These are phyloP conservation scores for Etheostoma cragini DNA, from an alignment of 2,113 vertebrate species.

Conservation along the genomic window DNA sequence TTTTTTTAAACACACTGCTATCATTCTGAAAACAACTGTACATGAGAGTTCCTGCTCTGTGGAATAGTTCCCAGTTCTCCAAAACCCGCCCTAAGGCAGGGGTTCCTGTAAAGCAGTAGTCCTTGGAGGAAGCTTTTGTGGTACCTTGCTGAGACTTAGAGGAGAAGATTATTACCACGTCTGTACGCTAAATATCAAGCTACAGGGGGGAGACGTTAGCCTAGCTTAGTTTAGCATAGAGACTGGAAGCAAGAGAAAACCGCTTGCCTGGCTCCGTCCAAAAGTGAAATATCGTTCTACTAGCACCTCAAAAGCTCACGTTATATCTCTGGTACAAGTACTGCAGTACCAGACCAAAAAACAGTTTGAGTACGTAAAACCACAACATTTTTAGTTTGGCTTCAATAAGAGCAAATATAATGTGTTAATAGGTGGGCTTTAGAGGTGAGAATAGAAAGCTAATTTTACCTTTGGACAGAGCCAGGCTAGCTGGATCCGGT, in stretches of 20 bases:
- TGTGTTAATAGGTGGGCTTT: neutral
- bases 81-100: slow-evolving; percentile 42
- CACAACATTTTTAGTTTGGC: neutral
- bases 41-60: slow-evolving; percentile 5
- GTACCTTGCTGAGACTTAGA: neutral
- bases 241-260: neutral
- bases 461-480: neutral
- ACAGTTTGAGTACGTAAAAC: neutral
- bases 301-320: neutral
- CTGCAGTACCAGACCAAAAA: neutral
- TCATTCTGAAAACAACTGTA: too few relatives aligned
- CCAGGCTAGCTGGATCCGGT: neutral
- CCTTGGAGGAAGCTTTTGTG: neutral
- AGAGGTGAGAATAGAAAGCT: neutral
- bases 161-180: neutral
- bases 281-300: neutral
- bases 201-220: neutral
- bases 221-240: neutral
- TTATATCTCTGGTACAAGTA: neutral
- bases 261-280: neutral
- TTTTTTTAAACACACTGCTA: too few relatives aligned
- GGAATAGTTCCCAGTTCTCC: slow-evolving; percentile 41
- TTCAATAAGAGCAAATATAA: neutral
- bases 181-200: neutral
- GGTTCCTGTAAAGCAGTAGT: neutral